Evolutionary conservation across 1,140 invertebrate species (phyloP).

Genomic region (Leucophenga varia): DNA sequence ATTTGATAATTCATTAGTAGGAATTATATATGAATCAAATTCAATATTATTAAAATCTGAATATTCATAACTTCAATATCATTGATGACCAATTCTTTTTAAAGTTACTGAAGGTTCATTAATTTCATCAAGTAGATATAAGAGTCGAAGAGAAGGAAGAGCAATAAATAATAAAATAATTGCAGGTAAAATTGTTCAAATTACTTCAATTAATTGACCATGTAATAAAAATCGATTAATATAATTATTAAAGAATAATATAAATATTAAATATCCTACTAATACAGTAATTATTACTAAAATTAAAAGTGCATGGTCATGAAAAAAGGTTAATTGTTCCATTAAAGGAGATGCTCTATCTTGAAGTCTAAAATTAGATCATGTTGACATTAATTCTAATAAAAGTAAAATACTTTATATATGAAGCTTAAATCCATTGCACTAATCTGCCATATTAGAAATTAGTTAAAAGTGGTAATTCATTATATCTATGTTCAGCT

Average conservation of each 20-base stretch:
- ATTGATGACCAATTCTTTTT: conserved; percentile 68
- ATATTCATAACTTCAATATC: conserved; percentile 71
- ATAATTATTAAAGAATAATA: conserved; percentile 58
- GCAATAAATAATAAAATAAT: conserved; percentile 67
- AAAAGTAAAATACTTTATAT: conserved; percentile 62
- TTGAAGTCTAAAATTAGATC: conserved; percentile 60
- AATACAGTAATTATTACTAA: conserved; percentile 62
- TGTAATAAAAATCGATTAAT: conserved; percentile 59
- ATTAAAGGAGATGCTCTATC: conserved; percentile 62
- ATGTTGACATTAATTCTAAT: conserved; percentile 58
- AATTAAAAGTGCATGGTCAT: conserved; percentile 62
- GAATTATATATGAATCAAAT: conserved; percentile 68
- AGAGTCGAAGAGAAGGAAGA: conserved; percentile 61
- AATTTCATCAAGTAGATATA: conserved; percentile 66
- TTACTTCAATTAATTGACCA: conserved; percentile 63
- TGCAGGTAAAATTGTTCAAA: conserved; percentile 65
- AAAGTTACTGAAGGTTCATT: conserved; percentile 59
- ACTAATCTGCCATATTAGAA: conserved; percentile 62
- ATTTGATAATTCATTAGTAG: conserved; percentile 47
- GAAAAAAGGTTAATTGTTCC: conserved; percentile 65
- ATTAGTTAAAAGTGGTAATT: conserved; percentile 60
- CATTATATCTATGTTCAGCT: conserved; percentile 60
- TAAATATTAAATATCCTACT: conserved; percentile 63
- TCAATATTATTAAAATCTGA: conserved; percentile 62
- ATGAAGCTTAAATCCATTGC: conserved; percentile 63